Conservation (phyloP, 2,888 invertebrate species). For the Ichneumoninae sp. region DNA sequence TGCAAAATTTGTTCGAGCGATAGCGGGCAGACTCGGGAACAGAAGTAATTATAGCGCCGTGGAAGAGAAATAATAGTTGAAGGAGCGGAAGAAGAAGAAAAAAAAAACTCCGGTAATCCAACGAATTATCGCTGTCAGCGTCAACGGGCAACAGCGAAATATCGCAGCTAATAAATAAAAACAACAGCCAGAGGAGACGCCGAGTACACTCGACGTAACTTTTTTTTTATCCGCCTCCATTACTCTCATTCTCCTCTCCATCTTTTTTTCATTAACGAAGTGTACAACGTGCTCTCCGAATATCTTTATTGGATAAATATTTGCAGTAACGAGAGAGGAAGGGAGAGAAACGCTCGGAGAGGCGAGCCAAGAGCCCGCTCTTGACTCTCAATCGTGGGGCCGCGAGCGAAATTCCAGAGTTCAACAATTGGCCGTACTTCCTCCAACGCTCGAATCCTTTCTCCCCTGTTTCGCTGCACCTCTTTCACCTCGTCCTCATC, state of each 20-base stretch:
- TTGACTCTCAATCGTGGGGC: conserved; percentile 69
- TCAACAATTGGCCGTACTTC: conserved; percentile 68
- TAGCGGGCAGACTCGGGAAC: background rate
- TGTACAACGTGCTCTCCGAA: conserved; percentile 58
- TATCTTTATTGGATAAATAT: conserved; percentile 67
- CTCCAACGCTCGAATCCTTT: conserved; percentile 74
- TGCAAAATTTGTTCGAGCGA: conserved; percentile 39
- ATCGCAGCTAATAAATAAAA: conserved; percentile 58
- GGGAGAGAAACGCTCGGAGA: conserved; percentile 13
- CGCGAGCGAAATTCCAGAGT: conserved; percentile 66
- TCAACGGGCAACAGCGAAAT: conserved; percentile 35
- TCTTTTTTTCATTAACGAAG: conserved; percentile 63
- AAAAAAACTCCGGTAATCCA: conserved; percentile 19
- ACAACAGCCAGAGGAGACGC: conserved; percentile 32
- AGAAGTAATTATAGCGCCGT: background rate
- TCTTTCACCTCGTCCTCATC: conserved; percentile 84
- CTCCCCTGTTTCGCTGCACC: conserved; percentile 85
- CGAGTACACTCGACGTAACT: conserved; percentile 47
- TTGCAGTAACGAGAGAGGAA: conserved; percentile 57
- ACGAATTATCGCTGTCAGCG: conserved; percentile 42
- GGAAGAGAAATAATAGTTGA: conserved; percentile 30
- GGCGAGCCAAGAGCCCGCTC: conserved; percentile 36
- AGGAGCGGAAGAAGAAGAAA: background rate
- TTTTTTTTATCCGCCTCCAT: conserved; percentile 33
- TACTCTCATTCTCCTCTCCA: conserved; percentile 17